phyloP scores from a whole-genome alignment of 2,113 vertebrate genomes.

The Willisornis vidua region DNA sequence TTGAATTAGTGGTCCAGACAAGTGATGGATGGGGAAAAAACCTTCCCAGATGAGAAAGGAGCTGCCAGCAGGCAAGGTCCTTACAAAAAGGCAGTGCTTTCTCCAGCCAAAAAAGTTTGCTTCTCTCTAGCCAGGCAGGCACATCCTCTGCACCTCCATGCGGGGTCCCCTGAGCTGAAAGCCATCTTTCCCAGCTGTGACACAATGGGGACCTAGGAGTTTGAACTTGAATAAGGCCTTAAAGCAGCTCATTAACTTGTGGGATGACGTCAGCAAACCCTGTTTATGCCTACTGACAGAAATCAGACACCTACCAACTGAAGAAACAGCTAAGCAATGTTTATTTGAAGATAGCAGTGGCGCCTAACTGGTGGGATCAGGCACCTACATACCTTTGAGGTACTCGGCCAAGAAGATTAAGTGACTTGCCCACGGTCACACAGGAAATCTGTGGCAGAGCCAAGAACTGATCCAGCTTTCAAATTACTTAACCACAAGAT shows the following conservation, averaged over 20 bases:
- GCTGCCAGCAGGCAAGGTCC: background rate
- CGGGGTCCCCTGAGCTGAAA: background rate
- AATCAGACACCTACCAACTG: slow-evolving; percentile 26
- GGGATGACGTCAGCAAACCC: background rate
- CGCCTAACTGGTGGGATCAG: slow-evolving; percentile 52
- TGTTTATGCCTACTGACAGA: slow-evolving; percentile 34
- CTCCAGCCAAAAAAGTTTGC: background rate
- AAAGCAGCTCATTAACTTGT: background rate
- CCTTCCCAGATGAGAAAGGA: background rate
- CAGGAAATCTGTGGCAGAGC: slow-evolving; percentile 41
- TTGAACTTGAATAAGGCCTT: background rate
- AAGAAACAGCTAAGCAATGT: slow-evolving; percentile 50
- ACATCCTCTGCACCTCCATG: background rate
- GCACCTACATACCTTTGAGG: slow-evolving; percentile 53
- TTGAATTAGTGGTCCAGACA: background rate
- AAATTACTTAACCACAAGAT: slow-evolving; percentile 61
- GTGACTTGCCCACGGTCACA: slow-evolving; percentile 46
- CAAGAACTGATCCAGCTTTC: slow-evolving; percentile 48
- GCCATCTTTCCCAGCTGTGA: background rate
- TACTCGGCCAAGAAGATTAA: slow-evolving; percentile 25
- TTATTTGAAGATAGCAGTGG: slow-evolving; percentile 54
- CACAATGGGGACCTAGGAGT: background rate
- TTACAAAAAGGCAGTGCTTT: background rate
- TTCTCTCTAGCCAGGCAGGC: background rate
- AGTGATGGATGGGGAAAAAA: background rate